Conservation (phyloP, 2,113 vertebrate species). For the Petroica traversi region DNA sequence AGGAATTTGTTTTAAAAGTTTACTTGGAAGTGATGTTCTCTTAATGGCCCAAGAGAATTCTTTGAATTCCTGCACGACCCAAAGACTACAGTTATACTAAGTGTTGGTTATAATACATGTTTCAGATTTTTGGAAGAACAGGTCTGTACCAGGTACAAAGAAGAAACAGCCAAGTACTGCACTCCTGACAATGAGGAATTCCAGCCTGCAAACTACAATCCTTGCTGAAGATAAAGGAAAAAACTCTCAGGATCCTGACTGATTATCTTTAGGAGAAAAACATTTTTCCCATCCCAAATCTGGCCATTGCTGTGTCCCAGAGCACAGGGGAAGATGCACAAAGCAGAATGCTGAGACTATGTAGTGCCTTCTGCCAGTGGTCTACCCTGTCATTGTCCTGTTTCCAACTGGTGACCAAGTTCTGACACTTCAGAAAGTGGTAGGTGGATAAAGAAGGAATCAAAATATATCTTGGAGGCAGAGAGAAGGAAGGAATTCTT, state of each 20-base stretch:
- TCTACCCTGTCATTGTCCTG: not conserved
- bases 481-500: slow-evolving; percentile 11
- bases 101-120: not conserved
- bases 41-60: not conserved
- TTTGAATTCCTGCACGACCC: not conserved
- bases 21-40: not conserved
- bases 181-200: not conserved
- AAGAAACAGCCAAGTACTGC: not conserved
- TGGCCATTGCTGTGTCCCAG: not conserved
- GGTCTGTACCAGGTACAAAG: not conserved
- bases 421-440: not conserved
- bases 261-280: not conserved
- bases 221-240: not conserved
- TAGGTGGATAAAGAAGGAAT: not conserved
- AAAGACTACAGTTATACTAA: not conserved
- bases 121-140: not conserved
- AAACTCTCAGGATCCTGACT: not conserved
- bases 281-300: not conserved
- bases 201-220: not conserved
- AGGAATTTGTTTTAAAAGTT: not conserved
- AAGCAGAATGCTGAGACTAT: not conserved
- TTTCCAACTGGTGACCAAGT: not conserved
- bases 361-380: not conserved
- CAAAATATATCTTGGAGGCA: not conserved
- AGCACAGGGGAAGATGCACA: not conserved